These are phyloP conservation scores for Amphimallon solstitiale DNA, from an alignment of 2,888 invertebrate genomes.

Conservation along the genomic window DNA sequence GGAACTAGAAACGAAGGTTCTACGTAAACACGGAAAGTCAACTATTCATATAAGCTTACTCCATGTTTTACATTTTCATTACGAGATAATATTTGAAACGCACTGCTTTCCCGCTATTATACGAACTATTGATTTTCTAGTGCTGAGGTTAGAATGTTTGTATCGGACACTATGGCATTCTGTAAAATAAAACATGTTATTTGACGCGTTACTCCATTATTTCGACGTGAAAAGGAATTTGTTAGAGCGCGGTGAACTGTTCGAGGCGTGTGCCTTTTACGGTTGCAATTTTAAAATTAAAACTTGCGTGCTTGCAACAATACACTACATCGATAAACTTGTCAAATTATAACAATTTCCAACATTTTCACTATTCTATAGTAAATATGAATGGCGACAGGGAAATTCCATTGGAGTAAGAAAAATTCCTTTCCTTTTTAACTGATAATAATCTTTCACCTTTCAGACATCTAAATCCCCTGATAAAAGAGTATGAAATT, in stretches of 20 bases:
- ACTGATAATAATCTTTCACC: constrained; percentile 4
- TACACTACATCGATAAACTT: background rate
- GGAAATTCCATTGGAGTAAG: constrained; percentile 34
- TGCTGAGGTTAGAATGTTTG: constrained; percentile 33
- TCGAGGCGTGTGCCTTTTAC: too few relatives aligned
- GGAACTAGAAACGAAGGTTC: constrained; percentile 41
- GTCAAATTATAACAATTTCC: constrained; percentile 22
- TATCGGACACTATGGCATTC: constrained; percentile 16
- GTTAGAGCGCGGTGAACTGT: too few relatives aligned
- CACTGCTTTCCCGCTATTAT: constrained; percentile 14
- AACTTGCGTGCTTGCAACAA: background rate
- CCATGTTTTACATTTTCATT: constrained; percentile 36
- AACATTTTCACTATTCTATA: background rate
- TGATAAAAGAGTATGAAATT: constrained; percentile 51
- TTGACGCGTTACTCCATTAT: background rate
- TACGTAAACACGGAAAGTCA: background rate
- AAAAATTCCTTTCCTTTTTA: too few relatives aligned
- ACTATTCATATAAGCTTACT: constrained; percentile 39
- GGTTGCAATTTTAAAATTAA: too few relatives aligned
- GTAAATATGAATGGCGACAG: background rate
- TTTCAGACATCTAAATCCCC: constrained; percentile 46
- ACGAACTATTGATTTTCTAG: constrained; percentile 21
- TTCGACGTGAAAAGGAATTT: background rate
- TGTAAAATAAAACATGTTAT: constrained; percentile 15
- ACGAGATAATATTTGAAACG: constrained; percentile 1